phyloP scores from a whole-genome alignment of 2,888 invertebrate genomes.

The Eudemis profundana region DNA sequence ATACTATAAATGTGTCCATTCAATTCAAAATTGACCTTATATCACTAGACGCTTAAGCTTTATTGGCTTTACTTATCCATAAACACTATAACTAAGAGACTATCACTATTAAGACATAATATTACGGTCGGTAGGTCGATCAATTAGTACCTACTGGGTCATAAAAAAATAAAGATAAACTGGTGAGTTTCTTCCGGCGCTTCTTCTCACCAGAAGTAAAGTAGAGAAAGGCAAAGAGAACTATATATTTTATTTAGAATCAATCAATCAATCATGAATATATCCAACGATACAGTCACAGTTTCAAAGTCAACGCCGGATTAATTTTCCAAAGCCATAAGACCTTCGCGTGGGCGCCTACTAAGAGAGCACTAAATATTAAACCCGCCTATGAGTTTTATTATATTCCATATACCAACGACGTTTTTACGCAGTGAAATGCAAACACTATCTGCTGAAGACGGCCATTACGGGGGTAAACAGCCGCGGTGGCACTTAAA shows the following conservation, averaged over 20 bases:
- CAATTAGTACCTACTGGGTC: too few species aligned
- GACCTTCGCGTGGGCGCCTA: background rate
- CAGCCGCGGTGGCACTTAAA: constrained; percentile 33
- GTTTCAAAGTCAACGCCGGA: too few species aligned
- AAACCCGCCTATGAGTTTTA: background rate
- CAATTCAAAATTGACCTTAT: background rate
- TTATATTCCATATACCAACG: background rate
- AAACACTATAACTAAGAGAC: too few species aligned
- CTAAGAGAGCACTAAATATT: background rate
- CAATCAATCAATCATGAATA: too few species aligned
- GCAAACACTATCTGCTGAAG: constrained; percentile 20
- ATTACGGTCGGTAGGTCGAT: too few species aligned
- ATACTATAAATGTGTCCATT: background rate
- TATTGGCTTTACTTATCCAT: background rate
- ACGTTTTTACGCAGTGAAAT: constrained; percentile 15
- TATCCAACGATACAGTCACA: too few species aligned
- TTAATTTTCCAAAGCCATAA: background rate
- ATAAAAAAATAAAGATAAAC: too few species aligned
- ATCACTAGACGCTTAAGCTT: background rate
- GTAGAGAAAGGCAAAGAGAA: too few species aligned
- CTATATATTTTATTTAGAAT: too few species aligned
- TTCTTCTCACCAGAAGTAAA: too few species aligned
- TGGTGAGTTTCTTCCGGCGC: too few species aligned
- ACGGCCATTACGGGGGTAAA: constrained; percentile 26
- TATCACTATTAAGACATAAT: too few species aligned